Conservation (phyloP, 2,797 vertebrate genomes). For the Sebastiscus albofasciatus region DNA sequence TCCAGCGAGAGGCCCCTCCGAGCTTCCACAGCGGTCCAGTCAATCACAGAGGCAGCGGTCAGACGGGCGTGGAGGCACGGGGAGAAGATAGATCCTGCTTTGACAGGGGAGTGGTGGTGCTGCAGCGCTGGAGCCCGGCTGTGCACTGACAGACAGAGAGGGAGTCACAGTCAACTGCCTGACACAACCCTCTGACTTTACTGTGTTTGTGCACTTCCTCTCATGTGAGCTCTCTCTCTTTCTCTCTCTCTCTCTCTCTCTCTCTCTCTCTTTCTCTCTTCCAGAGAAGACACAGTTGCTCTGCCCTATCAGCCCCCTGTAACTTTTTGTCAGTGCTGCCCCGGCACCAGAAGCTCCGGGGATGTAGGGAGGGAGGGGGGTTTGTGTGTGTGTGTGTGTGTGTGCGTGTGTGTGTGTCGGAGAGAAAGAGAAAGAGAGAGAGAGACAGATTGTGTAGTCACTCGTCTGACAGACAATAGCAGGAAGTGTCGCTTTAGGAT, state of each 20-base stretch:
- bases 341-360: constrained; percentile 46
- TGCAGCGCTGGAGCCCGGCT: constrained; percentile 45
- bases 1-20: constrained; percentile 45
- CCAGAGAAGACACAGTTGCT: constrained; percentile 66
- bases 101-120: constrained; percentile 74
- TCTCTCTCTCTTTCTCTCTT: constrained; percentile 28
- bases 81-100: constrained; percentile 67
- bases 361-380: constrained; percentile 17
- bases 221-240: constrained; percentile 28
- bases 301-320: constrained; percentile 59
- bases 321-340: constrained; percentile 68
- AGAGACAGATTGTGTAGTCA: constrained; percentile 44
- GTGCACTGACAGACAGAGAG: constrained; percentile 51
- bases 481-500: constrained; percentile 77
- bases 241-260: constrained; percentile 21
- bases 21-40: constrained; percentile 44
- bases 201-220: constrained; percentile 60
- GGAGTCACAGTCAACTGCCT: constrained; percentile 60
- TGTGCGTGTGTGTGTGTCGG: not conserved
- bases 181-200: constrained; percentile 64
- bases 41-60: constrained; percentile 40
- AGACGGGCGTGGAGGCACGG: constrained; percentile 10
- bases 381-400: not conserved
- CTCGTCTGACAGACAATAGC: constrained; percentile 74
- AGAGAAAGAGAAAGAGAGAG: constrained; percentile 27